Evolutionary conservation across 92 coral and sea anemone genomes (phyloP), one percentile per base, ranked within the genome.

Genomic region (Paragorgia papillata): DNA sequence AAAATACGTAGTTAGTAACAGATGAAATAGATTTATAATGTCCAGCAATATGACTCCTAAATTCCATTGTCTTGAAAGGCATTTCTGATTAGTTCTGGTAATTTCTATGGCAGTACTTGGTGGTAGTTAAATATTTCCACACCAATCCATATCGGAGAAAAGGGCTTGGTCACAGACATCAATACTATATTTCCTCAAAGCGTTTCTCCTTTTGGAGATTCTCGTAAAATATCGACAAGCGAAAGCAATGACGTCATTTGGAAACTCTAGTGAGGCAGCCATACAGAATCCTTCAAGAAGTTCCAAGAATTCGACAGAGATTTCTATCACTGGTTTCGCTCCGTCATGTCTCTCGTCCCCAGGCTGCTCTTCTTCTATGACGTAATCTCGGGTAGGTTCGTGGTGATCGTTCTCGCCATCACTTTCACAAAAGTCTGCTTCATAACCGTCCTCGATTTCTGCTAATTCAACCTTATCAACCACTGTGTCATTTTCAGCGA

Each of bases 191-290:
- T 70, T 70, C 51, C 62, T 50, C 9, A 70, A 70, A 24, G 40
- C 62, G 19, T 29, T 27, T 49, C 77, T 49, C 29, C 39, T 31
- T 13, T 33, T 70, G 34, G 35, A 31, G 32, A 70, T 70, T 44
- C 77, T 50, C 41, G 39, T 55, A 31, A 70, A 70, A 70, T 70
- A 70, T 15, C 62, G 77, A 31, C 2, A 29, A 50, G 77, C 77
- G 32, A 70, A 70, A 29, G 50, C 77, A 29, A 70, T 19, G 29
- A 70, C 17, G 40, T 70, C 62, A 33, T 39, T 70, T 31, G 77
- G 77, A 26, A 70, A 70, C 39, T 70, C 77, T 53, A 50, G 77
- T 20, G 77, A 19, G 13, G 19, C 62, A 1, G 77, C 77, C 77
- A 70, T 70, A 14, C 77, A 70, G 25, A 70, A 70, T 18, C 62